Percentiles rank a stretch among this genome's conserved stretches.
Conservation (phyloP, 2,797 vertebrate species). For the Melanotaenia trifasciata region DNA sequence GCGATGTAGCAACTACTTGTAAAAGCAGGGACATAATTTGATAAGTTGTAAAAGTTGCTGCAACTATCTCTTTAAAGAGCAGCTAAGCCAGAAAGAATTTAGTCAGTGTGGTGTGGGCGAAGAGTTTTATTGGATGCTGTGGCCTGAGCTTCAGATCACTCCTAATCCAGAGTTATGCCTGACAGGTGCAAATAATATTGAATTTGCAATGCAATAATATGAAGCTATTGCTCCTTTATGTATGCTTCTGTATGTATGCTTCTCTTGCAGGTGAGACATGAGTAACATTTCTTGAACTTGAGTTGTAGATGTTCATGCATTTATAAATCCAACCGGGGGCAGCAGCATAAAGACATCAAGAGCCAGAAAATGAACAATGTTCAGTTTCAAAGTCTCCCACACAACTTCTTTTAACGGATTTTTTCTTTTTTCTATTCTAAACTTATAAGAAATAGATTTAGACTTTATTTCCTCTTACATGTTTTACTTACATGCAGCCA, state of each 20-base stretch:
- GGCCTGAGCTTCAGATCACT: slow-evolving; percentile 1
- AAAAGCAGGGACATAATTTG: neutral
- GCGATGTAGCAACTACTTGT: slow-evolving; percentile 11
- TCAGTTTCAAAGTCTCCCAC: no score
- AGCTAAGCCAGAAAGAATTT: slow-evolving; percentile 20
- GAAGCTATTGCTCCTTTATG: slow-evolving; percentile 6
- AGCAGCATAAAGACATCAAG: neutral
- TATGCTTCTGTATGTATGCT: neutral
- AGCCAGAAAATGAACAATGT: neutral
- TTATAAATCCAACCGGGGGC: neutral
- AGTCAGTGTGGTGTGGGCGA: slow-evolving; percentile 7
- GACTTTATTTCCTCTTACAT: neutral
- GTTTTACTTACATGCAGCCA: neutral
- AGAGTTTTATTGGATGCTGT: slow-evolving; percentile 24
- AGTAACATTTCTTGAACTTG: neutral
- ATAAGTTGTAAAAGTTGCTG: slow-evolving; percentile 18
- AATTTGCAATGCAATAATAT: slow-evolving; percentile 2
- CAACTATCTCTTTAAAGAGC: slow-evolving; percentile 16
- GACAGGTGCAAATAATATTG: neutral
- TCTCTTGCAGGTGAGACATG: slow-evolving; percentile 5
- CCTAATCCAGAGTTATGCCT: slow-evolving; percentile 23
- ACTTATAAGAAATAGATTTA: no score
- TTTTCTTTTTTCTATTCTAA: no score
- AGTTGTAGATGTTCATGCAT: neutral
- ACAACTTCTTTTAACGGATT: no score